Percentiles rank a stretch among this genome's conserved stretches.
These are phyloP conservation scores for Okamejei kenojei DNA, from an alignment of 2,797 vertebrate genomes.

Conservation along the genomic window DNA sequence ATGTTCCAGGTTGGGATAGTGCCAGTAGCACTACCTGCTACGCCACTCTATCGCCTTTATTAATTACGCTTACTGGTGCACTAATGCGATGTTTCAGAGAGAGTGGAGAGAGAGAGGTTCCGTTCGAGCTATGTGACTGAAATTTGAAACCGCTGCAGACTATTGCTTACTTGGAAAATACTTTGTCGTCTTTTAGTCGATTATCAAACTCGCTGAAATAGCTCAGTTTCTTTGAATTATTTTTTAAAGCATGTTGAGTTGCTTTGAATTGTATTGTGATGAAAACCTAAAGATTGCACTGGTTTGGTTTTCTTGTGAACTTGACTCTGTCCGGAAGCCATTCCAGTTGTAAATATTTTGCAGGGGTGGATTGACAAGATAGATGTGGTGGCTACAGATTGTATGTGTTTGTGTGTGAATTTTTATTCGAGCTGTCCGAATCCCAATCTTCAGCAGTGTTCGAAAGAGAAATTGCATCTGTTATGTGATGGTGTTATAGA, in stretches of 20 bases:
- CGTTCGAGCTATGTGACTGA: not conserved
- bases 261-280: not conserved
- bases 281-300: not conserved
- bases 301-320: not conserved
- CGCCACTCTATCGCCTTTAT: no score
- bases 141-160: slow-evolving; percentile 12
- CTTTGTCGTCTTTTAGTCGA: not conserved
- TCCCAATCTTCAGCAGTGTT: not conserved
- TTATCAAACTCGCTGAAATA: not conserved
- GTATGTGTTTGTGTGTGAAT: not conserved
- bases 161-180: not conserved
- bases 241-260: not conserved
- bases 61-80: not conserved
- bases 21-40: no score
- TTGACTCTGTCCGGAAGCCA: not conserved
- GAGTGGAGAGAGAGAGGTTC: no score
- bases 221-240: not conserved
- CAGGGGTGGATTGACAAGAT: not conserved
- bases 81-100: not conserved
- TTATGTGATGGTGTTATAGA: not conserved
- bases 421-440: not conserved
- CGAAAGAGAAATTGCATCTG: not conserved
- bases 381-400: not conserved
- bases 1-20: no score
- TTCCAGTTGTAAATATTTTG: not conserved